Conservation (phyloP, 2,888 invertebrate species). For the Deroplatys truncata region DNA sequence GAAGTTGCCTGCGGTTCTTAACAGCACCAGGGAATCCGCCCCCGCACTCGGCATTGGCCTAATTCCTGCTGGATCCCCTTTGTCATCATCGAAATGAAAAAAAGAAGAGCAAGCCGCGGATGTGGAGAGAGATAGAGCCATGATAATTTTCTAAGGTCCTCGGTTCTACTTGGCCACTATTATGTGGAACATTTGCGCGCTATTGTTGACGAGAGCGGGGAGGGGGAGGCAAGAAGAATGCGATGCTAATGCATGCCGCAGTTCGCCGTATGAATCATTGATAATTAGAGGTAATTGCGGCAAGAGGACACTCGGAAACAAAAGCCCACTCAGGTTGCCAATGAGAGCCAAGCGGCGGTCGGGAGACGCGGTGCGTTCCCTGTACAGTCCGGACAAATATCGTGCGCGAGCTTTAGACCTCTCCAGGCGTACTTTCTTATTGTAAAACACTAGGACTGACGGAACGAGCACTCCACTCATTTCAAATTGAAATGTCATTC, state of each 20-base stretch:
- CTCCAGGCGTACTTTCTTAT: no score
- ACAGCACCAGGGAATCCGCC: background rate
- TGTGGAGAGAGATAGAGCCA: background rate
- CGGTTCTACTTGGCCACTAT: background rate
- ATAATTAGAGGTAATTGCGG: conserved; percentile 25
- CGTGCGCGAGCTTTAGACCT: no score
- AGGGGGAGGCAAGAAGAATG: conserved; percentile 2
- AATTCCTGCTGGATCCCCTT: background rate
- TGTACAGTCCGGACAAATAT: background rate
- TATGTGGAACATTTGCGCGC: conserved; percentile 9
- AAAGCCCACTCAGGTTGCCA: conserved; percentile 3
- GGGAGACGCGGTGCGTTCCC: background rate
- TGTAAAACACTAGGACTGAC: no score
- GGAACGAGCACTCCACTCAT: no score
- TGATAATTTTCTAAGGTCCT: background rate
- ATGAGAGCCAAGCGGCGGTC: background rate
- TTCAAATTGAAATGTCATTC: no score
- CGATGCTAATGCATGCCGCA: conserved; percentile 12
- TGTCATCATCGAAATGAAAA: background rate
- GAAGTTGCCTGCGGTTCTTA: background rate
- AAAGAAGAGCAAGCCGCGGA: background rate
- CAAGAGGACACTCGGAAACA: conserved; percentile 23
- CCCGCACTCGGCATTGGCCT: background rate
- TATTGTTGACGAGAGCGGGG: background rate
- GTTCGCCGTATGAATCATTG: conserved; percentile 21